A percentile compares a stretch with the other conserved stretches of the same genome.
Evolutionary conservation across 2,888 invertebrate species (phyloP).

Genomic region (Diplazon laetatorius): DNA sequence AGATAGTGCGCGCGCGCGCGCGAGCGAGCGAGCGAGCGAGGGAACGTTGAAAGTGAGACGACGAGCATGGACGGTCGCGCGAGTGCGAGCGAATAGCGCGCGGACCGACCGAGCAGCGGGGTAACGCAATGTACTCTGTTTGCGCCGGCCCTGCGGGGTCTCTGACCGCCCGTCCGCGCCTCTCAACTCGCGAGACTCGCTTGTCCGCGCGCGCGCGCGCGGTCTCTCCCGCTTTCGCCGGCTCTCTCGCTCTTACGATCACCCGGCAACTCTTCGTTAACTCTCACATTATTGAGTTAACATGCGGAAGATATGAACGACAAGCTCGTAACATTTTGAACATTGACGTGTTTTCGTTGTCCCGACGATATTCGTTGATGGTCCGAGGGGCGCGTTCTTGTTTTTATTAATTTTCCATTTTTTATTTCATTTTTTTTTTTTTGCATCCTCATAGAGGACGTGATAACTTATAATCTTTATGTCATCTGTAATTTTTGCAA

Average conservation of each 20-base stretch:
- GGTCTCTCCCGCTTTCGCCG: slow-evolving; percentile 68
- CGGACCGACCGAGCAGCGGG: too few relatives aligned
- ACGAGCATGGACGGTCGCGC: slow-evolving; percentile 16
- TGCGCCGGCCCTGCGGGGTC: slow-evolving; percentile 82
- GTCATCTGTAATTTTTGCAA: too few relatives aligned
- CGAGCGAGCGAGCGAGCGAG: slow-evolving; percentile 25
- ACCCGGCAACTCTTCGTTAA: slow-evolving; percentile 56
- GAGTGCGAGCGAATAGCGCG: slow-evolving; percentile 77
- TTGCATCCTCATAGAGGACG: too few relatives aligned
- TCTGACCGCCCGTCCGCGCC: slow-evolving; percentile 82
- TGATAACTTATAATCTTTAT: too few relatives aligned
- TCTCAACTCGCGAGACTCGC: slow-evolving; percentile 79
- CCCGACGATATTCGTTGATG: too few relatives aligned
- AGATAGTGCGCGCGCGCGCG: slow-evolving; percentile 71
- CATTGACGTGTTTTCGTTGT: too few relatives aligned
- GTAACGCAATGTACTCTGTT: slow-evolving; percentile 79
- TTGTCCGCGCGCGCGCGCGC: slow-evolving; percentile 75
- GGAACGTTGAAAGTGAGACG: background rate
- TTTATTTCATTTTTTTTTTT: too few relatives aligned
- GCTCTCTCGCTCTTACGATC: slow-evolving; percentile 44
- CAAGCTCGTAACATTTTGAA: slow-evolving; percentile 16
- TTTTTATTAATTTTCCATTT: too few relatives aligned
- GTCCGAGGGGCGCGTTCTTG: too few relatives aligned
- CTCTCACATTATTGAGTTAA: slow-evolving; percentile 56
- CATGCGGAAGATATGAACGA: slow-evolving; percentile 14